A percentile compares a stretch with the other conserved stretches of the same genome.
phyloP scores from a whole-genome alignment of 2,797 vertebrate species.

The Halcyon smyrnensis region DNA sequence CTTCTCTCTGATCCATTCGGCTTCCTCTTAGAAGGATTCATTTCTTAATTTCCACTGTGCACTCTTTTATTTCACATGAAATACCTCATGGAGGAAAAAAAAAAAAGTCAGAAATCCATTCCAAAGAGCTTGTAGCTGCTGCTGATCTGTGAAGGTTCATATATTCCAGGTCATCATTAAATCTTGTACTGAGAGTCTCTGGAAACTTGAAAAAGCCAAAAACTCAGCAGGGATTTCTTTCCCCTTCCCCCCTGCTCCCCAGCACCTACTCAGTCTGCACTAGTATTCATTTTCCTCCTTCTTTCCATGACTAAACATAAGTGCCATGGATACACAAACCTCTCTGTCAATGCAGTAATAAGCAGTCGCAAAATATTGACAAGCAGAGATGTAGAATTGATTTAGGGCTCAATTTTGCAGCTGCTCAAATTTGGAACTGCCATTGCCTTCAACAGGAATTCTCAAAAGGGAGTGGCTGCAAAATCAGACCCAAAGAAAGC shows the following conservation, averaged over 20 bases:
- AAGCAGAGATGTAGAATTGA: background rate
- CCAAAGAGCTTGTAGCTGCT: background rate
- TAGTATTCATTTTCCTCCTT: background rate
- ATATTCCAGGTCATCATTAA: constrained; percentile 20
- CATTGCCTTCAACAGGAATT: background rate
- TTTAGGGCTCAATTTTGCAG: constrained; percentile 9
- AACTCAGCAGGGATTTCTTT: background rate
- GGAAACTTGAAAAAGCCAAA: constrained; percentile 7
- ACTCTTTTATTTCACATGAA: background rate
- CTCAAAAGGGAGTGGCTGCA: constrained; percentile 36
- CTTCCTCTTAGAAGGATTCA: background rate
- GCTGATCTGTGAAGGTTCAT: background rate
- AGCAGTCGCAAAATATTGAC: constrained; percentile 20
- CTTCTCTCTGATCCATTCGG: background rate
- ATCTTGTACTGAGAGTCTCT: background rate
- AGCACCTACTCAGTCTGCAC: background rate
- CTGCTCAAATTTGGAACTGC: constrained; percentile 15
- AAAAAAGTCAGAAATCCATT: background rate
- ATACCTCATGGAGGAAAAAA: background rate
- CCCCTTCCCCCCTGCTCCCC: background rate
- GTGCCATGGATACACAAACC: background rate
- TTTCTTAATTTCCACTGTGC: background rate
- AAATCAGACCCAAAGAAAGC: constrained; percentile 56
- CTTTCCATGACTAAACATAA: background rate
- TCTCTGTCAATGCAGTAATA: background rate